Conservation (phyloP, 2,888 invertebrate genomes). For the Spatulosminthurus flaviceps region DNA sequence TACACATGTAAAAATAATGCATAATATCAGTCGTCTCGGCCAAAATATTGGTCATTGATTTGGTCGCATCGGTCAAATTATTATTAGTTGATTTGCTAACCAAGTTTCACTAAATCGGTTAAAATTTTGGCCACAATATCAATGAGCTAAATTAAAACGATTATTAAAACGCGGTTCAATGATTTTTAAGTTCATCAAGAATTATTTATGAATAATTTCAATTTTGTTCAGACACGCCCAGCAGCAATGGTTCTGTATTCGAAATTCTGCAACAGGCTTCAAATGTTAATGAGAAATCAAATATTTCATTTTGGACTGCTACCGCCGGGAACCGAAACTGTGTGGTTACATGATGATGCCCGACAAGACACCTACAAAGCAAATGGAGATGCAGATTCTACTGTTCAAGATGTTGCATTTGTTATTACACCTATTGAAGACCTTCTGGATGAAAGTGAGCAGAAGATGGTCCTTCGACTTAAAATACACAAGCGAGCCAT, state of each 20-base stretch:
- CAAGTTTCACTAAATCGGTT: too few species aligned
- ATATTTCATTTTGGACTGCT: conserved; percentile 35
- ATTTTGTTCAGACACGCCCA: conserved; percentile 30
- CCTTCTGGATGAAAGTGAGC: conserved; percentile 32
- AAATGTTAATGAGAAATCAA: conserved; percentile 40
- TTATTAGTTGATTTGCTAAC: too few species aligned
- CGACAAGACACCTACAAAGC: conserved; percentile 9
- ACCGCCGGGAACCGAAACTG: conserved; percentile 31
- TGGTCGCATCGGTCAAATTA: too few species aligned
- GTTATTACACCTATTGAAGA: not conserved
- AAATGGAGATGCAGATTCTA: not conserved
- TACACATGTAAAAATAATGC: too few species aligned
- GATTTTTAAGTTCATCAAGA: too few species aligned
- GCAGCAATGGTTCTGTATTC: conserved; percentile 49
- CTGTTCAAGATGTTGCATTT: not conserved
- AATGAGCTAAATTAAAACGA: too few species aligned
- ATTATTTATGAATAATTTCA: not conserved
- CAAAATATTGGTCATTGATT: too few species aligned
- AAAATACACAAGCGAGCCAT: conserved; percentile 44
- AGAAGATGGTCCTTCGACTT: conserved; percentile 29
- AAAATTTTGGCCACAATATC: too few species aligned
- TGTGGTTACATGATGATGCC: conserved; percentile 46
- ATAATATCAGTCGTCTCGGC: too few species aligned
- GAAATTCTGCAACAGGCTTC: conserved; percentile 37
- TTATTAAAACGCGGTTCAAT: too few species aligned